Evolutionary conservation across 64 coral and sea anemone genomes (phyloP), one percentile per base, ranked within the genome.

Genomic region (Montipora capricornis): DNA sequence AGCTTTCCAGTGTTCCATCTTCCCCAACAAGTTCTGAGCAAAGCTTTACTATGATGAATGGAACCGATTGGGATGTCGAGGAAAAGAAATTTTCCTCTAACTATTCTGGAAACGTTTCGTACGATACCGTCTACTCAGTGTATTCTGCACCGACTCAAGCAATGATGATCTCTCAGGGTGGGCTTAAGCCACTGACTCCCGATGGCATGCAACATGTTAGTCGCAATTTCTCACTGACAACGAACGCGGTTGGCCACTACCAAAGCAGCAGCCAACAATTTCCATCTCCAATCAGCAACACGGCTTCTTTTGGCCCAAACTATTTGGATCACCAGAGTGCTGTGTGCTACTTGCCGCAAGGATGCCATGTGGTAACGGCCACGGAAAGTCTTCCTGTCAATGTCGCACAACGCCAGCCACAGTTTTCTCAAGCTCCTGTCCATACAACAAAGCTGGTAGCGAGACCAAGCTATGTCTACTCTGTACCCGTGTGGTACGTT

Each of bases 401-500:
- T 73, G 6, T 20, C 68, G 20, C 20, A 24, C 82, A 86, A 22
- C 46, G 16, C 29, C 62, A 71, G 4, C 66, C 82, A 73, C 82
- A 70, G 64, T 86, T 71, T 50, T 16, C 46, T 59, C 82, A 86
- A 71, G 82, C 47, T 48, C 47, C 82, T 22, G 64, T 16, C 13
- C 82, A 70, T 10, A 60, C 62, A 70, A 73, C 82, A 71, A 67
- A 86, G 66, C 16, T 73, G 17, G 71, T 86, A 20, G 7, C 82
- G 3, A 73, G 46, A 4, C 82, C 82, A 49, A 47, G 64, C 3
- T 73, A 71, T n/a, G 37, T 86, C 64, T 86, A 86, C 66, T 4
- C 82, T 24, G 47, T 86, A 5, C 82, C 82, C 24, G 82, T 86
- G 62, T 86, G 82, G 82, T 86, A 86, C 47, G 17, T 86, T 9